These are phyloP conservation scores for Pachyuromys duprasi DNA, from an alignment of 2,797 vertebrate species.

Conservation along the genomic window DNA sequence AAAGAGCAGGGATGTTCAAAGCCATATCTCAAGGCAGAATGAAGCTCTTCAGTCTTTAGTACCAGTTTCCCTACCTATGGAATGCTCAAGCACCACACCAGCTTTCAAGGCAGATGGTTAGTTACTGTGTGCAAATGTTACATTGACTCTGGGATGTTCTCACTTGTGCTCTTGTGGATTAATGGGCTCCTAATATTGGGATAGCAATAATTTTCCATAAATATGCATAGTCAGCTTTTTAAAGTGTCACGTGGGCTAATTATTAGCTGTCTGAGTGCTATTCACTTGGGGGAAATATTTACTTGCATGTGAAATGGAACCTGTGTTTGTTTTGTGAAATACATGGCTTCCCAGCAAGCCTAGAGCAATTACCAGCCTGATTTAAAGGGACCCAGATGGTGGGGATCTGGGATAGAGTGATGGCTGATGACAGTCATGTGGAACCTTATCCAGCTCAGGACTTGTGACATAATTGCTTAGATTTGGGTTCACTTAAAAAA, in stretches of 20 bases:
- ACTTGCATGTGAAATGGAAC: conserved; percentile 66
- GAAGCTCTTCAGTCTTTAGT: background rate
- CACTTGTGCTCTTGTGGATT: conserved; percentile 82
- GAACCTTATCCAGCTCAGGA: background rate
- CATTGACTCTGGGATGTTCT: conserved; percentile 85
- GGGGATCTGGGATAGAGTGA: conserved; percentile 1
- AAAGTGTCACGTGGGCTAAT: conserved; percentile 75
- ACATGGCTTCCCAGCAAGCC: conserved; percentile 55
- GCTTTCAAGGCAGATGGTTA: conserved; percentile 87
- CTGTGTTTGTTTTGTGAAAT: conserved; percentile 71
- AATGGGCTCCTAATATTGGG: conserved; percentile 83
- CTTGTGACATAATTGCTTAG: conserved; percentile 4
- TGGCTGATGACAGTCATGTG: conserved; percentile 30
- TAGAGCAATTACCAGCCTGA: conserved; percentile 64
- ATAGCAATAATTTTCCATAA: conserved; percentile 85
- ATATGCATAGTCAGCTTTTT: conserved; percentile 84
- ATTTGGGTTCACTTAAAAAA: conserved; percentile 32
- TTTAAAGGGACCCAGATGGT: conserved; percentile 49
- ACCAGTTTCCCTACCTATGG: conserved; percentile 51
- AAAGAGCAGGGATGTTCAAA: background rate
- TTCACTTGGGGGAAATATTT: conserved; percentile 76
- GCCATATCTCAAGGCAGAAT: background rate
- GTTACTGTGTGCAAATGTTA: conserved; percentile 86
- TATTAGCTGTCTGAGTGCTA: conserved; percentile 78
- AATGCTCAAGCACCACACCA: conserved; percentile 26